Evolutionary conservation across 2,888 invertebrate genomes (phyloP).

Genomic region (Pachycephus smyrnensis): DNA sequence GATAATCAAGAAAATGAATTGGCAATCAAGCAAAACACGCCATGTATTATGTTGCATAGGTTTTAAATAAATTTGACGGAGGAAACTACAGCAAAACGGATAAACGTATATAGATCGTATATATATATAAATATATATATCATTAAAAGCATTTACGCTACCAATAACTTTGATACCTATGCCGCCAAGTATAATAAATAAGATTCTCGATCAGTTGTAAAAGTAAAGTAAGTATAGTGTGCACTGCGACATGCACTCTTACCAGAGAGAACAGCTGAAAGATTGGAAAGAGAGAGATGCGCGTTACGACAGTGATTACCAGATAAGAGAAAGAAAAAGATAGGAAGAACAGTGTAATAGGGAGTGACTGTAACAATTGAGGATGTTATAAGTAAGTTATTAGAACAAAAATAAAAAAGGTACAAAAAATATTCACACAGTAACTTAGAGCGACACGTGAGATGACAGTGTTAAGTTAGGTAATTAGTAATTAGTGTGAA

Average conservation of each 20-base stretch:
- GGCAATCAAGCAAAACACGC: background rate
- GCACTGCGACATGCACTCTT: slow-evolving; percentile 44
- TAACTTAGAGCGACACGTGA: background rate
- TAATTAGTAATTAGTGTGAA: background rate
- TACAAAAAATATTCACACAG: background rate
- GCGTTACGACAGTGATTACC: slow-evolving; percentile 29
- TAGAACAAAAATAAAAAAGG: background rate
- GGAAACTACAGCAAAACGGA: background rate
- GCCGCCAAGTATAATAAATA: background rate
- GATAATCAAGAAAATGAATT: background rate
- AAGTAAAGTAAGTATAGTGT: slow-evolving; percentile 5
- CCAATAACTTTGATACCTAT: background rate
- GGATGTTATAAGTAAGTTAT: background rate
- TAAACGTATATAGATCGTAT: background rate
- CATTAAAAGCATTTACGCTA: background rate
- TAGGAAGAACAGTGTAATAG: background rate
- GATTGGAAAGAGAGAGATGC: slow-evolving; percentile 39
- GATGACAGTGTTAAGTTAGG: background rate
- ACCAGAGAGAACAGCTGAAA: slow-evolving; percentile 48
- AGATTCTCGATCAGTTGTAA: background rate
- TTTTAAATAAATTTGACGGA: background rate
- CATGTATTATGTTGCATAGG: background rate
- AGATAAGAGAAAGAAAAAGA: background rate
- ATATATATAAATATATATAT: background rate
- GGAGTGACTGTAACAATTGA: background rate